Conservation (phyloP, 1,140 invertebrate species). For the Calosoma granatense region DNA sequence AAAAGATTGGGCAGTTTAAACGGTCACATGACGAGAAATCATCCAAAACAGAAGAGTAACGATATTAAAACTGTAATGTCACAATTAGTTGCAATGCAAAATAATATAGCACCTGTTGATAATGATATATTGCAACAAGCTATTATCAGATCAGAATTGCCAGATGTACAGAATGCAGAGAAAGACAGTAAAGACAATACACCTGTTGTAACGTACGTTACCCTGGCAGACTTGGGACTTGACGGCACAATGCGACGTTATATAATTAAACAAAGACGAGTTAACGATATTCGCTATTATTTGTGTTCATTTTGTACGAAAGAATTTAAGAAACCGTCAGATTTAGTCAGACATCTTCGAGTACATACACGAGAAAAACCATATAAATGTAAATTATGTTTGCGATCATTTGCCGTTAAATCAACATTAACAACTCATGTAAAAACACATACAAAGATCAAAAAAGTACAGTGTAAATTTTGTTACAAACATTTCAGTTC, state of each 20-base stretch:
- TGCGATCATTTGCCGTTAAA: constrained; percentile 25
- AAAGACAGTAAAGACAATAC: not conserved
- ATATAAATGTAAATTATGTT: constrained; percentile 21
- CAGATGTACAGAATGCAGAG: constrained; percentile 1
- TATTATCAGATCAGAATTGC: constrained; percentile 33
- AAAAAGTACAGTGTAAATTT: constrained; percentile 15
- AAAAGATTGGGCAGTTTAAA: constrained; percentile 59
- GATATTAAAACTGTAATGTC: constrained; percentile 25
- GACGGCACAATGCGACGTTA: constrained; percentile 22
- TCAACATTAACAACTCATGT: constrained; percentile 24
- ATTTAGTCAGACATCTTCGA: constrained; percentile 31
- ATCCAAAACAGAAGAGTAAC: constrained; percentile 27
- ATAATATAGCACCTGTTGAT: constrained; percentile 17
- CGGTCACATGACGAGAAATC: constrained; percentile 54
- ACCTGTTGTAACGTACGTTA: constrained; percentile 12
- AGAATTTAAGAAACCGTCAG: constrained; percentile 32
- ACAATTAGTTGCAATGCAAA: constrained; percentile 25
- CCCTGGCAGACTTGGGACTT: constrained; percentile 19
- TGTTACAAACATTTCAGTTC: not conserved
- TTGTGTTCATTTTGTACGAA: constrained; percentile 29
- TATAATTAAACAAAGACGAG: constrained; percentile 25
- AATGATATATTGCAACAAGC: constrained; percentile 50
- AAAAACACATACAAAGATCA: constrained; percentile 20
- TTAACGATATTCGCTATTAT: constrained; percentile 26
- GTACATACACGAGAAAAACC: constrained; percentile 32